Conservation (phyloP, 2,113 vertebrate genomes). For the Danio rerio region DNA sequence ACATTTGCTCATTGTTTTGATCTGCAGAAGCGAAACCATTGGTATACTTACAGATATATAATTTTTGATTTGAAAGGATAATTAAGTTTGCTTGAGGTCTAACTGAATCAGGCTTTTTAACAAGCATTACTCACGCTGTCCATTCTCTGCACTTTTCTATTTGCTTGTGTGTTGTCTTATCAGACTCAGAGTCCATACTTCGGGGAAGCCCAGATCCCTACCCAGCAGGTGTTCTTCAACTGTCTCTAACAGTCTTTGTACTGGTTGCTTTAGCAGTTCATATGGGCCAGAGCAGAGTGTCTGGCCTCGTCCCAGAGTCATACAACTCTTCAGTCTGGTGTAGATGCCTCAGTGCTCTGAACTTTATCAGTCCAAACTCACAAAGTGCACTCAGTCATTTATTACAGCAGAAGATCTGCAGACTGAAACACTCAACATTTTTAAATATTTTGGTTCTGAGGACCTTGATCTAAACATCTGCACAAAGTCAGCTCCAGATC, state of each 20-base stretch:
- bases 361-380: constrained; percentile 54
- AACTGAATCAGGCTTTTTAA: constrained; percentile 9
- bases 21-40: not conserved
- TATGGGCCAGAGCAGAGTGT: not conserved
- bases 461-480: constrained; percentile 49
- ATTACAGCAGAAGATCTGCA: constrained; percentile 22
- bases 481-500: constrained; percentile 1
- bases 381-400: constrained; percentile 42
- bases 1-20: not conserved
- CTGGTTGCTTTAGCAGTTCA: constrained; percentile 37
- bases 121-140: not conserved
- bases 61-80: not conserved
- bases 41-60: not conserved
- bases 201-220: constrained; percentile 33
- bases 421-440: constrained; percentile 36
- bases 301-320: constrained; percentile 38
- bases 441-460: constrained; percentile 54
- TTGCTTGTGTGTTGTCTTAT: constrained; percentile 46
- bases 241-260: constrained; percentile 22
- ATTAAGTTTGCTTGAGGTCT: constrained; percentile 14
- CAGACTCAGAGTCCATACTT: constrained; percentile 44
- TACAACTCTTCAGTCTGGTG: constrained; percentile 32
- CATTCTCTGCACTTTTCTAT: constrained; percentile 9
- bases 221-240: constrained; percentile 46
- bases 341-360: not conserved